phyloP scores from a whole-genome alignment of 2,113 vertebrate genomes.

The Narcine bancroftii region DNA sequence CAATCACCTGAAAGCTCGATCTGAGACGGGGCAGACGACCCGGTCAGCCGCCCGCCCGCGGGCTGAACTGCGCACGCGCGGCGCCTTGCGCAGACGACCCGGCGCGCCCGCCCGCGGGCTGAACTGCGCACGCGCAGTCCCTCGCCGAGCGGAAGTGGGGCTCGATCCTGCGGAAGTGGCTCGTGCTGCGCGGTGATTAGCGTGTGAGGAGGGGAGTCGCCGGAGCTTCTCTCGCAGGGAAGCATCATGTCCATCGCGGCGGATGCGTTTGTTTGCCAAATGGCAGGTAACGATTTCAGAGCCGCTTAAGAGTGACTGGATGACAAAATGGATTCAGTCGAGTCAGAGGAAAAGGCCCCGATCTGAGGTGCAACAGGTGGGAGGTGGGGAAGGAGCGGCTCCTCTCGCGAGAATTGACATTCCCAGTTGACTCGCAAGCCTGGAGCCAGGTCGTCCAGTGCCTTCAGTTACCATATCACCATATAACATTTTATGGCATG shows the following conservation, averaged over 20 bases:
- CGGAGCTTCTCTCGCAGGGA: no score
- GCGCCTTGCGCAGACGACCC: no score
- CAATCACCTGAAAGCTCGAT: no score
- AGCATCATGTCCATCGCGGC: not conserved
- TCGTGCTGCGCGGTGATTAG: not conserved
- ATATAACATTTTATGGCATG: no score
- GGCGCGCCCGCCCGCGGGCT: no score
- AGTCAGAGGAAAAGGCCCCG: not conserved
- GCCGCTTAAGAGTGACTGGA: not conserved
- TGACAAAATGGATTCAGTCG: not conserved
- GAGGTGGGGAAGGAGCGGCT: no score
- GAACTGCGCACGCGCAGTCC: not conserved
- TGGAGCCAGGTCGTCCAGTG: no score
- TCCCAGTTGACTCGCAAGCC: no score
- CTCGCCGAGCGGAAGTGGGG: not conserved
- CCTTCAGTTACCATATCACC: no score
- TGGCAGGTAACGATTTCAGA: conserved; percentile 14
- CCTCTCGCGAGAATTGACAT: no score
- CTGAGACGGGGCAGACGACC: no score
- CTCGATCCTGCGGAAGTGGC: not conserved
- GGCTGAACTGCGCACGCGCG: not conserved
- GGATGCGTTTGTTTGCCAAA: not conserved
- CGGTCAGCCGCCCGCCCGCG: not conserved
- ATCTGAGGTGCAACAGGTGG: not conserved
- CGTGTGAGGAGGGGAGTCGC: not conserved